Conservation (phyloP, 2,888 invertebrate species). For the Chalcis sispes region DNA sequence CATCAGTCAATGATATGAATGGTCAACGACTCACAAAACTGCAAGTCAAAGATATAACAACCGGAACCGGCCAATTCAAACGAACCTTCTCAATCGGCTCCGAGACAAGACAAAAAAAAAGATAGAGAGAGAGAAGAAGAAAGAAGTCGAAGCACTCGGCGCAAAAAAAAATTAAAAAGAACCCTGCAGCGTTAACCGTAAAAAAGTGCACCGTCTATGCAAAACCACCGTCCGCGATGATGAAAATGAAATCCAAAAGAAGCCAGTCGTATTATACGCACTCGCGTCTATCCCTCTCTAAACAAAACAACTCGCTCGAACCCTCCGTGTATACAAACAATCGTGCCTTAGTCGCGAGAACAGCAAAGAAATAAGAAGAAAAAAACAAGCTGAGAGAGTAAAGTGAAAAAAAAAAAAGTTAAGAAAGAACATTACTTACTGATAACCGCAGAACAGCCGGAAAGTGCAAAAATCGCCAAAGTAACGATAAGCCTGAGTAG, state of each 20-base stretch:
- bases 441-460: too few relatives aligned
- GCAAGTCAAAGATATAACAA: slow-evolving; percentile 34
- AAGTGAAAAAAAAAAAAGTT: too few relatives aligned
- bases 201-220: neutral
- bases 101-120: neutral
- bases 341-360: too few relatives aligned
- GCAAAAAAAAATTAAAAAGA: slow-evolving; percentile 1
- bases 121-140: neutral
- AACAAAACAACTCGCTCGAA: too few relatives aligned
- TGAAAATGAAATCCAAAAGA: slow-evolving; percentile 20
- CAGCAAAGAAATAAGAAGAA: too few relatives aligned
- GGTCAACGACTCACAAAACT: neutral
- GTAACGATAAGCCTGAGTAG: too few relatives aligned
- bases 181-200: too few relatives aligned
- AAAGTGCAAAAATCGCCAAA: too few relatives aligned
- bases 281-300: neutral
- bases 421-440: too few relatives aligned
- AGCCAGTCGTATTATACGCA: neutral
- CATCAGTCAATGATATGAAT: neutral
- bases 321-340: too few relatives aligned
- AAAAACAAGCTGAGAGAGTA: too few relatives aligned
- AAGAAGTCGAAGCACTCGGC: neutral
- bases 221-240: neutral
- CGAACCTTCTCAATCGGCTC: neutral
- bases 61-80: slow-evolving; percentile 38